Base-by-base conservation (phyloP, 2,113 vertebrate species). In the Vanacampus margaritifer region DNA sequence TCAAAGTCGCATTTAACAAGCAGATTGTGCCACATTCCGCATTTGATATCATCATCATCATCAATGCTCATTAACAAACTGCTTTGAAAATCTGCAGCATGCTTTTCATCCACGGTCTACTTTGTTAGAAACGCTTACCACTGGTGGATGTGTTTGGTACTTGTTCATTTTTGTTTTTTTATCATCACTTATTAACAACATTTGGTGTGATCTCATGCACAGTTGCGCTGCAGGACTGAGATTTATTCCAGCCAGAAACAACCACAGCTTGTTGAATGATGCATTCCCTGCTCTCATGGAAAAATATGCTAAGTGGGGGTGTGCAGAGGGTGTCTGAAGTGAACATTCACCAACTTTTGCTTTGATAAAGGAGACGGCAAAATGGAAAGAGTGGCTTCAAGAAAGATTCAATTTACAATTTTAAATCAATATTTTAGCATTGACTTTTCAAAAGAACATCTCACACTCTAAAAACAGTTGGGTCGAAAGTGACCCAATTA, bases 211-310 rank as follows among this genome's bases (percentile, higher is more conserved):
- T 57, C 64, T 74, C 72, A 72, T 64, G 70, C 81, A 67, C 65
- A 50, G 43, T 60, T 73, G 72, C 76, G 39, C 69, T 76, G 41
- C 69, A 72, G 61, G 69, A 23, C 53, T 43, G 69, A 69, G 68
- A 85, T 82, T 87, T 79, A 76, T 84, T 72, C 69, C 68, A 72
- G 75, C 36, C 63, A 53, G 81, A 68, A 85, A 81, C 80, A 83
- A 69, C 68, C 68, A 74, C 61, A 70, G 57, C 37, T 71, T 63
- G 8, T 26, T 86, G 84, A 87, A 86, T 90, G 83, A 90, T 87
- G 79, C 85, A 88, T 84, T 66, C 64, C 39, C 64, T 51, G 59
- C 75, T 78, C 80, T 77, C 74, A 71, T 65, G 66, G 59, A 80
- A 83, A 11, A 75, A 82, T 69, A 65, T 82, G 82, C 75, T 80